Evolutionary conservation across 1,140 invertebrate genomes (phyloP).

Genomic region (Cotesia chilonis): DNA sequence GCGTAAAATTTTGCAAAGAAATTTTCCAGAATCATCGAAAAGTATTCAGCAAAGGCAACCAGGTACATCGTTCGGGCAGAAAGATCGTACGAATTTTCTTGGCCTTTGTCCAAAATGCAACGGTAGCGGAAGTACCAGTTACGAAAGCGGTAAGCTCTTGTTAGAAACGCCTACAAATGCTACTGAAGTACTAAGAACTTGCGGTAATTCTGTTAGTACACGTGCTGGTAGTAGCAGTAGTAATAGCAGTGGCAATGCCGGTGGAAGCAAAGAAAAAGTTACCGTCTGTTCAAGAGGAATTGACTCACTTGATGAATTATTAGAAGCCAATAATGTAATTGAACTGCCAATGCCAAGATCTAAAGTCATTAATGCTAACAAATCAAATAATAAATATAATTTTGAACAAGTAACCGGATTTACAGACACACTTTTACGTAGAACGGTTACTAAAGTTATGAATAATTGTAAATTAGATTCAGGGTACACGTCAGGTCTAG

Average conservation of each 20-base stretch:
- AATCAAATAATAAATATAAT: conserved; percentile 32
- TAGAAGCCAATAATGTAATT: conserved; percentile 65
- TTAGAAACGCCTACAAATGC: conserved; percentile 60
- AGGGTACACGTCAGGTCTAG: conserved; percentile 58
- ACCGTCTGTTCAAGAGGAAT: conserved; percentile 40
- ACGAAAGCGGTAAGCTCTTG: conserved; percentile 48
- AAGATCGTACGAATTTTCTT: conserved; percentile 34
- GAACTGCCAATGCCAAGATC: conserved; percentile 72
- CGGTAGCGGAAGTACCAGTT: conserved; percentile 48
- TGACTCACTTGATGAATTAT: conserved; percentile 55
- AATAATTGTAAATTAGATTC: conserved; percentile 38
- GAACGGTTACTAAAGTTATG: conserved; percentile 41
- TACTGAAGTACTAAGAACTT: conserved; percentile 56
- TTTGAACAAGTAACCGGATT: conserved; percentile 51
- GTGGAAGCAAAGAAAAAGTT: too few species aligned
- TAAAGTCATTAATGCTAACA: conserved; percentile 34
- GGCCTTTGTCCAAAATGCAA: conserved; percentile 52
- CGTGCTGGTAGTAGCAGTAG: conserved; percentile 16
- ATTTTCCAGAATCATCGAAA: conserved; percentile 60
- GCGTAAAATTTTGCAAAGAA: conserved; percentile 58
- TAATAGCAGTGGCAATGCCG: too few species aligned
- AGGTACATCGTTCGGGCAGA: conserved; percentile 30
- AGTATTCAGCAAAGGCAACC: conserved; percentile 48
- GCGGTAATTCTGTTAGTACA: conserved; percentile 44
- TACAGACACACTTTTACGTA: conserved; percentile 52